Conservation (phyloP, 1,140 invertebrate genomes). For the Elymnias hypermnestra region DNA sequence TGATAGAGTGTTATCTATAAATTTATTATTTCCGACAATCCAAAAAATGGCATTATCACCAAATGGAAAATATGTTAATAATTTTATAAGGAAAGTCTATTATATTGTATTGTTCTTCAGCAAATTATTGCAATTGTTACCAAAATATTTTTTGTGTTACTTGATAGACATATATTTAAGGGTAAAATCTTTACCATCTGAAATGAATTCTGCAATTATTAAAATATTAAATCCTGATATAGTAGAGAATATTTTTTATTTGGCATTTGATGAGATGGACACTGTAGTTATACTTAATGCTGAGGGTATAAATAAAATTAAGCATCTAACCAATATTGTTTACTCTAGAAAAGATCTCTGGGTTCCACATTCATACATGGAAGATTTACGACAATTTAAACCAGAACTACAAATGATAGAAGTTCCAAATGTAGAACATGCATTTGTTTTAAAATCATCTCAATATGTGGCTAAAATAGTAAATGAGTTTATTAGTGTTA, state of each 20-base stretch:
- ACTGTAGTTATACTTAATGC: constrained; percentile 39
- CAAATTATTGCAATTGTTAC: constrained; percentile 36
- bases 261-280: constrained; percentile 66
- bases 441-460: constrained; percentile 61
- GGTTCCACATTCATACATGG: constrained; percentile 48
- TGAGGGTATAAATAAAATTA: constrained; percentile 39
- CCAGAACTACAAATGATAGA: constrained; percentile 38
- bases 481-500: constrained; percentile 35
- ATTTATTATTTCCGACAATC: constrained; percentile 61
- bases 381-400: constrained; percentile 40
- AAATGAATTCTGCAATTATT: constrained; percentile 32
- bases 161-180: constrained; percentile 44
- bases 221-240: constrained; percentile 42
- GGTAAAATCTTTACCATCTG: constrained; percentile 30
- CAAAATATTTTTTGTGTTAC: constrained; percentile 26
- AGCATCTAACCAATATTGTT: constrained; percentile 46
- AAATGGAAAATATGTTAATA: constrained; percentile 52
- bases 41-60: constrained; percentile 51
- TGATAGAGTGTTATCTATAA: constrained; percentile 36
- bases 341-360: constrained; percentile 49
- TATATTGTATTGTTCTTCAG: constrained; percentile 34
- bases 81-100: constrained; percentile 35
- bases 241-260: constrained; percentile 46
- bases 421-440: constrained; percentile 40
- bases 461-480: constrained; percentile 47